Base-by-base conservation (phyloP, 2,113 vertebrate species). In the Cheirogaleus medius region DNA sequence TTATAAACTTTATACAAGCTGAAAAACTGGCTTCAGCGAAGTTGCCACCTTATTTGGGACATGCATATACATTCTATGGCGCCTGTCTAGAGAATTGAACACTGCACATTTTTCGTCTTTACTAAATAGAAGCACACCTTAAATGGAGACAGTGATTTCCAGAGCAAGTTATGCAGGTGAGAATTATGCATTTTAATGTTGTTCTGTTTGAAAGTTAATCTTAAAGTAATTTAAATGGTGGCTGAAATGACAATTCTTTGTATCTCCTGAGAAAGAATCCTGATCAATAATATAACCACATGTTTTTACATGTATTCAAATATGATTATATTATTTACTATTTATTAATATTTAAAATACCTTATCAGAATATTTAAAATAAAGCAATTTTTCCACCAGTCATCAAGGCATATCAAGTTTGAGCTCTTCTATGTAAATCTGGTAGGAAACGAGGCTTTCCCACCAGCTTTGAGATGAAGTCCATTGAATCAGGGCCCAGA, bases 181-280 rank as follows among this genome's bases (percentile, higher is more conserved):
- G 29, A n/a, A 96, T 98, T 87, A 89, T 92, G 71, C 91, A 97
- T 98, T 98, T 98, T 98, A 98, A 97, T 98, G 89, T 23, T 96
- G 69, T 47, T 97, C 56, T 82, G 29, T 94, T 97, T 97, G 58
- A 91, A 98, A 98, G 96, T 97, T 98, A 97, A 96, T 97, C 90
- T 98, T 96, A 97, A 96, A 96, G 96, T 97, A 97, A 97, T 97
- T 98, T 97, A 74, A 97, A 95, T 69, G 77, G 54, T 90, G 8
- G 13, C 90, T 98, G 96, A 97, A 96, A 96, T 77, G 86, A 97
- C 94, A 58, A 69, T 42, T 95, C 9, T 90, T 81, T 92, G 60
- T 76, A 94, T 8, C 18, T 97, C 84, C 78, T 52, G 78, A 96
- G 82, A 87, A 89, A 32, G 20, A 97, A 85, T 69, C 10, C 84